Evolutionary conservation across 2,888 invertebrate genomes (phyloP), one percentile per base, ranked within the genome.

Genomic region (Drosophila atroscutellata): DNA sequence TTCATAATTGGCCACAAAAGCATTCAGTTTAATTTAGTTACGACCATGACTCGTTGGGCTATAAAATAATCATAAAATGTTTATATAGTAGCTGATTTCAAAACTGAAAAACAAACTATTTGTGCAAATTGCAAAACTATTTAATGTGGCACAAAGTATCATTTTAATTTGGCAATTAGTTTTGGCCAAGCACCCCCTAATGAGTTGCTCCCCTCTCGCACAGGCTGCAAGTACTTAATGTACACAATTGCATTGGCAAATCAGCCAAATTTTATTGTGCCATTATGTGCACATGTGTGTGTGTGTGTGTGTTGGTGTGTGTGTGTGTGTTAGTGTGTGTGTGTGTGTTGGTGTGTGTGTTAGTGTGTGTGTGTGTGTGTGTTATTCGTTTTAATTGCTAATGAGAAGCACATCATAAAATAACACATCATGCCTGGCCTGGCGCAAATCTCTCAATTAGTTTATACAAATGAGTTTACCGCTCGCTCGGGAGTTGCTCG

Each of bases 391-490:
- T 85, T 86, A 80, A 86, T 88, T 86, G 85, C 89, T 86, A 88
- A 86, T 86, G 83, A 88, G 77, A 76, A 68, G 77, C 87, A 84
- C 77, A 73, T 86, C 89, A 83, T 86, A 89, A 89, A 81, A 69
- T 45, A 45, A 8, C 15, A 45, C 45, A 37, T 75, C 51, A 70
- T 69, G 55, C 54, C 18, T 42, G n/a, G 49, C 18, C 37, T 37
- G 36, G 54, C 57, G 50, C 87, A 87, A 89, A 89, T 87, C 82
- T 83, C 79, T 77, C 87, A 87, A 89, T 87, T 89, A 87, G 89
- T 77, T 77, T 73, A 68, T 77, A 85, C 88, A 87, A 87, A 87
- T 89, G 85, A 83, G 83, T 89, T 87, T 87, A 89, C 74, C 79
- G 87, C 89, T 82, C 83, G 77, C 72, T 65, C 56, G 89, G 88